Percentiles rank a stretch among this genome's conserved stretches.
phyloP scores from a whole-genome alignment of 64 coral and sea anemone species.

The Stichodactyla helianthus region DNA sequence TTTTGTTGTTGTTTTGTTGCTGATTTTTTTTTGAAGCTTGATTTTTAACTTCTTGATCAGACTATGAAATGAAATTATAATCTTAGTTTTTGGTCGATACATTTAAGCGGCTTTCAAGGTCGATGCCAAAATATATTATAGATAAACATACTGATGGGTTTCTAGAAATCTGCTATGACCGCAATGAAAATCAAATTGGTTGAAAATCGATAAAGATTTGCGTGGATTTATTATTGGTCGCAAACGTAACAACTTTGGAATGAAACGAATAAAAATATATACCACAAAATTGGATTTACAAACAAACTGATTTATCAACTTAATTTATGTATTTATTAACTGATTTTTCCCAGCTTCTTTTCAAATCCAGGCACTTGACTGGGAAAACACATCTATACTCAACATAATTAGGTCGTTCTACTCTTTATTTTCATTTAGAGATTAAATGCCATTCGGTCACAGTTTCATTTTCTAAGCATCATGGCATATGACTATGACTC shows the following conservation, averaged over 20 bases:
- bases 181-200: constrained; percentile 7
- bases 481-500: no score
- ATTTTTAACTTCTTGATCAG: no score
- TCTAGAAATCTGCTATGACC: background rate
- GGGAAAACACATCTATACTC: no score
- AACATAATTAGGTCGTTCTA: no score
- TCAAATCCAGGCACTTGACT: background rate
- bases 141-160: background rate
- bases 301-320: background rate
- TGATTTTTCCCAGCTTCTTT: background rate
- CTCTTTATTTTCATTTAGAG: no score
- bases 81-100: background rate
- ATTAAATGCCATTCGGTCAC: no score
- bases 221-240: background rate
- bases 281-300: background rate
- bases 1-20: no score
- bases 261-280: background rate
- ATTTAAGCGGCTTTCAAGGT: constrained; percentile 7
- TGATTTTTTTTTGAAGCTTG: no score
- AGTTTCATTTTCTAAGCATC: no score
- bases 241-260: constrained; percentile 4
- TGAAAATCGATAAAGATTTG: background rate
- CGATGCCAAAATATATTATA: background rate
- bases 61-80: background rate
- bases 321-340: background rate